phyloP scores from a whole-genome alignment of 2,797 vertebrate genomes.

The Naso thynnoides region DNA sequence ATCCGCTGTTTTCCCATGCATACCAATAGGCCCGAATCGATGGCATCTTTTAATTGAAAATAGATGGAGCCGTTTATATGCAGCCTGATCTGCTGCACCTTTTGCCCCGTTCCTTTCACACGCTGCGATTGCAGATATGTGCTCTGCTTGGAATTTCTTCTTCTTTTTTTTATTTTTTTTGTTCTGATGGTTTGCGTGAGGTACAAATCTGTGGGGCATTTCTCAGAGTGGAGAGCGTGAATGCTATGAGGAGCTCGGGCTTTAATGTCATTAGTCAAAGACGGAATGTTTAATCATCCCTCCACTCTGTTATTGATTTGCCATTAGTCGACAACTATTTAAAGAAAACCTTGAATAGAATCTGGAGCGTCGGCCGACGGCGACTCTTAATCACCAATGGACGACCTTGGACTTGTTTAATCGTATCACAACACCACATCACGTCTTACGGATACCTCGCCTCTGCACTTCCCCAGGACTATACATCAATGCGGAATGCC shows the following conservation, averaged over 20 bases:
- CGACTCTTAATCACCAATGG: slow-evolving; percentile 74
- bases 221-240: slow-evolving; percentile 38
- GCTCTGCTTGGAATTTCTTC: slow-evolving; percentile 44
- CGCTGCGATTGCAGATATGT: slow-evolving; percentile 47
- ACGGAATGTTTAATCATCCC: slow-evolving; percentile 84
- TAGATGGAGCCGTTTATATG: slow-evolving; percentile 80
- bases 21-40: slow-evolving; percentile 79
- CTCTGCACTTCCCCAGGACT: slow-evolving; percentile 50
- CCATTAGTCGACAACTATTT: slow-evolving; percentile 85
- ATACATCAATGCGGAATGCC: slow-evolving; percentile 63
- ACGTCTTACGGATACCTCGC: slow-evolving; percentile 51
- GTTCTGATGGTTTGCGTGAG: slow-evolving; percentile 20
- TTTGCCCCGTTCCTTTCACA: slow-evolving; percentile 42
- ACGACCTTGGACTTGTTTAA: slow-evolving; percentile 78
- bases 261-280: slow-evolving; percentile 83
- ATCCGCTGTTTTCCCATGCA: slow-evolving; percentile 73
- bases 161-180: no score
- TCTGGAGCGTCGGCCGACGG: slow-evolving; percentile 49
- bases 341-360: slow-evolving; percentile 78
- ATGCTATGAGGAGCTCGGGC: slow-evolving; percentile 57
- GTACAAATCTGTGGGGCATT: slow-evolving; percentile 52
- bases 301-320: slow-evolving; percentile 81
- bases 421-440: slow-evolving; percentile 60
- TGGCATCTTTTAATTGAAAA: slow-evolving; percentile 84
- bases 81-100: slow-evolving; percentile 71